Percentiles rank a stretch among this genome's conserved stretches.
These are phyloP conservation scores for Oscheius sp. DNA, from an alignment of 1,140 invertebrate species.

Conservation along the genomic window DNA sequence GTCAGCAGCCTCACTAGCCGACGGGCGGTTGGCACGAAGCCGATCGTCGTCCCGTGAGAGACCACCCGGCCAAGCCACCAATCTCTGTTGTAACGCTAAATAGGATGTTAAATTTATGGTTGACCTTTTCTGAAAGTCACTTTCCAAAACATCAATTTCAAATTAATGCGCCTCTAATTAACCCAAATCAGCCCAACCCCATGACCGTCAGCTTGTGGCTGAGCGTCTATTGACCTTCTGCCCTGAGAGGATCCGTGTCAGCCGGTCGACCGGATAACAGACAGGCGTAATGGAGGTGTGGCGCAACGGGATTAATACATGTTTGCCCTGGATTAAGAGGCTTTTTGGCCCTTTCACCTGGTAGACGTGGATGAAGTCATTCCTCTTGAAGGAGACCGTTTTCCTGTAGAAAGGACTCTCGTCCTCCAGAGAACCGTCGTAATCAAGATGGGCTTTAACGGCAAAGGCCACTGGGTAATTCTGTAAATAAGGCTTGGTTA, in stretches of 20 bases:
- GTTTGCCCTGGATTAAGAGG: neutral
- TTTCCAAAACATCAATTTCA: neutral
- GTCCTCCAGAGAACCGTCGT: slow-evolving; percentile 43
- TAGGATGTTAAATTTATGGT: neutral
- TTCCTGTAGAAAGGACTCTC: slow-evolving; percentile 30
- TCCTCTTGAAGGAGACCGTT: slow-evolving; percentile 41
- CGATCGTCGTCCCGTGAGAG: slow-evolving; percentile 89
- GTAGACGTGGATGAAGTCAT: slow-evolving; percentile 44
- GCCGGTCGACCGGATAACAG: too few species aligned
- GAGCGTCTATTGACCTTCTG: neutral
- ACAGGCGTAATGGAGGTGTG: too few species aligned
- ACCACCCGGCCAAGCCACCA: slow-evolving; percentile 99
- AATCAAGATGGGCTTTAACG: slow-evolving; percentile 37
- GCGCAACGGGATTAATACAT: neutral
- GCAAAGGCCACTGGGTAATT: slow-evolving; percentile 37
- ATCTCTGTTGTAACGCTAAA: slow-evolving; percentile 98
- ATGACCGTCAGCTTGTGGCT: neutral
- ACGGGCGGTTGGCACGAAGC: slow-evolving; percentile 76
- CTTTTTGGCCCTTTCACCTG: slow-evolving; percentile 15
- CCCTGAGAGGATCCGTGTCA: neutral
- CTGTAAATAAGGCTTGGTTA: slow-evolving; percentile 2
- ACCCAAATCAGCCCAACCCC: neutral
- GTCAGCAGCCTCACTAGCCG: slow-evolving; percentile 6
- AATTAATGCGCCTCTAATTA: neutral
- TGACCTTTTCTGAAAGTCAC: neutral